These are phyloP conservation scores for Blastobasis adustella DNA, from an alignment of 2,888 invertebrate genomes.

Conservation along the genomic window DNA sequence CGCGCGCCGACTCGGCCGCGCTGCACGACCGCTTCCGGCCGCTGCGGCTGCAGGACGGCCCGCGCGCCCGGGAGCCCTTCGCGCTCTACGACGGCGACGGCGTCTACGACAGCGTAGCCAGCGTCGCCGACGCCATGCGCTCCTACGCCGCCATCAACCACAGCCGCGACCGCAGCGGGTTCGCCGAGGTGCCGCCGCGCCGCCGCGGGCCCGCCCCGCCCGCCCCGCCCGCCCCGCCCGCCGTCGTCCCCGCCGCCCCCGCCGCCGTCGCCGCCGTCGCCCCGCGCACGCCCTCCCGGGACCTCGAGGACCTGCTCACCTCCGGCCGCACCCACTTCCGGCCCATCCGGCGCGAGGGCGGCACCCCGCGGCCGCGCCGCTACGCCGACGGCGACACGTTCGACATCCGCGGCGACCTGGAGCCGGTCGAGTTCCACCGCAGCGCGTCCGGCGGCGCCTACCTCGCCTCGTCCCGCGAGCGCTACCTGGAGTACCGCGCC, in stretches of 20 bases:
- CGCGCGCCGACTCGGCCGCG: conserved; percentile 32
- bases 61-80: conserved; percentile 26
- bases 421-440: conserved; percentile 78
- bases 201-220: conserved; percentile 78
- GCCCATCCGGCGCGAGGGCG: conserved; percentile 79
- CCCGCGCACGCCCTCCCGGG: conserved; percentile 66
- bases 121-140: conserved; percentile 55
- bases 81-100: conserved; percentile 52
- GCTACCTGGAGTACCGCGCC: conserved; percentile 71
- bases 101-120: conserved; percentile 50
- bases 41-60: conserved; percentile 32
- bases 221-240: conserved; percentile 62
- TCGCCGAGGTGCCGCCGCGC: conserved; percentile 74
- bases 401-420: conserved; percentile 77
- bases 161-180: conserved; percentile 76
- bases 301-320: conserved; percentile 83
- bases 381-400: conserved; percentile 84
- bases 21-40: conserved; percentile 44
- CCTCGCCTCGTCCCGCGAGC: conserved; percentile 66
- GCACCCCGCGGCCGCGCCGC: conserved; percentile 24
- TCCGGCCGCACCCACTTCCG: conserved; percentile 89
- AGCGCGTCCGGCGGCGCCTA: conserved; percentile 79
- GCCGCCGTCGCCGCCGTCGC: conserved; percentile 78
- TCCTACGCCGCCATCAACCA: conserved; percentile 77
- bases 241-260: conserved; percentile 79